These are phyloP conservation scores for Ictidomys tridecemlineatus DNA, from an alignment of 2,113 vertebrate species.

Conservation along the genomic window DNA sequence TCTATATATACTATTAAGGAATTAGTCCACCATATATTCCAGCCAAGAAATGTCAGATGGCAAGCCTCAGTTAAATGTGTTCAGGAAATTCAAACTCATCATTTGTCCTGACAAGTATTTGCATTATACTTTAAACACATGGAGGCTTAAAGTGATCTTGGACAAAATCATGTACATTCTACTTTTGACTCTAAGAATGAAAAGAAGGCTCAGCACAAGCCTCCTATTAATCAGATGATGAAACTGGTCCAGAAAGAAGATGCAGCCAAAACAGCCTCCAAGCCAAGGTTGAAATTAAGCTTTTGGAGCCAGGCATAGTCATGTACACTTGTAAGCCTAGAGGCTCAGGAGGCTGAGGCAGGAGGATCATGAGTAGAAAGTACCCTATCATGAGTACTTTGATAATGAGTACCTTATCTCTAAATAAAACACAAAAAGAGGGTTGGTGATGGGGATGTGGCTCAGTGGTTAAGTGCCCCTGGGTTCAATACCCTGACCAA, in stretches of 20 bases:
- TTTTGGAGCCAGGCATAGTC: neutral
- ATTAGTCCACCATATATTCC: neutral
- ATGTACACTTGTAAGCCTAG: too few species aligned
- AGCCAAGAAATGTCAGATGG: neutral
- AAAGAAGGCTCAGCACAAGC: neutral
- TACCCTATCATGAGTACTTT: too few species aligned
- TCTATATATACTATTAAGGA: neutral
- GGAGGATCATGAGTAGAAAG: too few species aligned
- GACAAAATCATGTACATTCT: neutral
- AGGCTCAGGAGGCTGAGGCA: too few species aligned
- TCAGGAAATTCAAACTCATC: neutral
- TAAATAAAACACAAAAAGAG: too few species aligned
- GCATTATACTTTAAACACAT: neutral
- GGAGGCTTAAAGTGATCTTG: neutral
- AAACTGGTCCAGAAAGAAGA: neutral
- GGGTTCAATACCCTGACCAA: too few species aligned
- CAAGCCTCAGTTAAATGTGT: neutral
- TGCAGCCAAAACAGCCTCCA: neutral
- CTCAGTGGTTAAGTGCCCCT: too few species aligned
- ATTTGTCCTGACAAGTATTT: neutral
- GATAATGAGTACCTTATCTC: too few species aligned
- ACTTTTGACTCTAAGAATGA: neutral
- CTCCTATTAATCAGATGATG: neutral
- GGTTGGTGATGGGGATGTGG: too few species aligned
- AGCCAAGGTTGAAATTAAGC: neutral